These are phyloP conservation scores for Hemicentrotus pulcherrimus DNA, from an alignment of 35 echinoderm and acorn worm genomes.

Conservation along the genomic window DNA sequence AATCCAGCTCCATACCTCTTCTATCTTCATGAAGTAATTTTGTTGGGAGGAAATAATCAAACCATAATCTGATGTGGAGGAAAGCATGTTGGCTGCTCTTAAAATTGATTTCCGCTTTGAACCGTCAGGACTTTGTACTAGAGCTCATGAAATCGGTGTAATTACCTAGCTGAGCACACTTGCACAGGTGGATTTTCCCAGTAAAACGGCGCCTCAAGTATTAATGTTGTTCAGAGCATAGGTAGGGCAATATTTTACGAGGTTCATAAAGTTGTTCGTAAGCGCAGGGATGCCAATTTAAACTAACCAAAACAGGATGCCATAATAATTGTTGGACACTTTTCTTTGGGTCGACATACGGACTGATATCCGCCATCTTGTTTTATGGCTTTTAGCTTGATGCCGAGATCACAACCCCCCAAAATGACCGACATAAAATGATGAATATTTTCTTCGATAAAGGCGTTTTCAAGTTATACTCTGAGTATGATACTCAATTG, in stretches of 20 bases:
- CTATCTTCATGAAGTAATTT: neutral
- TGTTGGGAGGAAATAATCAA: neutral
- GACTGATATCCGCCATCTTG: too few relatives aligned
- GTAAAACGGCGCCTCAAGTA: neutral
- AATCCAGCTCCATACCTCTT: neutral
- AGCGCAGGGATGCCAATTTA: neutral
- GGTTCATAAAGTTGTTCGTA: neutral
- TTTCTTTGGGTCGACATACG: too few relatives aligned
- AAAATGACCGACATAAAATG: too few relatives aligned
- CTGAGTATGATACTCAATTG: too few relatives aligned
- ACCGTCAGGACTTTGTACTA: neutral
- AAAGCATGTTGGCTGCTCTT: conserved; percentile 16
- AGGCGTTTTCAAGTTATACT: too few relatives aligned
- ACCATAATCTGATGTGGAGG: conserved; percentile 2
- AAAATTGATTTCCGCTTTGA: neutral
- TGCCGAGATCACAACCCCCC: too few relatives aligned
- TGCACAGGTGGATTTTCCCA: neutral
- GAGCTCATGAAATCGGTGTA: conserved; percentile 17
- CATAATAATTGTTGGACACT: too few relatives aligned
- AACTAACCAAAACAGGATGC: neutral
- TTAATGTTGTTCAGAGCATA: neutral
- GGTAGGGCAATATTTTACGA: neutral
- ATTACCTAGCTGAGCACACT: conserved; percentile 16
- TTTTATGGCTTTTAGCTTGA: too few relatives aligned
- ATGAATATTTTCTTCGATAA: too few relatives aligned